Evolutionary conservation across 2,113 vertebrate species (phyloP), one percentile per base, ranked within the genome.

Genomic region (Istiophorus platypterus): DNA sequence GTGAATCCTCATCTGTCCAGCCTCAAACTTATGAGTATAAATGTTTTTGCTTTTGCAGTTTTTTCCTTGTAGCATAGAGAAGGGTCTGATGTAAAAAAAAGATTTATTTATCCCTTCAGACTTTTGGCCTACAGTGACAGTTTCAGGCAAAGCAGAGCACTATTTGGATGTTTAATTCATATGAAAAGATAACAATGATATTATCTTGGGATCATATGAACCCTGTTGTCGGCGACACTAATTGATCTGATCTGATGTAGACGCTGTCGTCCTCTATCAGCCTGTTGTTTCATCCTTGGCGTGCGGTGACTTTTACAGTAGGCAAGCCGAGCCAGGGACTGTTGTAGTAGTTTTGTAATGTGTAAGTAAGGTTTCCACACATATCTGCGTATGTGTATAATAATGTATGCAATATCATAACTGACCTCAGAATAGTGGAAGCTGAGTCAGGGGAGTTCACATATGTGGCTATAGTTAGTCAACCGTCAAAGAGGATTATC

Each of bases 201-300:
- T 75, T 72, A 34, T 72, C 51, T 64, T 11, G 4, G 47, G 7
- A 49, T 78, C 64, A 80, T 18, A 26, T 37, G 54, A 84, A 76
- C 42, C 7, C 29, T 37, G 15, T 24, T 71, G 62, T 80, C 65
- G 42, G 31, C 63, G 56, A 81, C 66, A 41, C 52, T 76, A 52
- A 81, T 79, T 86, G 66, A 73, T 67, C 18, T 61, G 78, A 86
- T 66, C 78, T 59, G 67, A 72, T 73, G 63, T 70, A 59, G 80
- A 76, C 4, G 68, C 80, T 80, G 67, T 86, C 57, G 49, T 59
- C 45, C n/a, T 5, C 10, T 20, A 49, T 89, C 68, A 79, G 63
- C 69, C 37, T 0, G 14, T 26, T 59, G 47, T 49, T 49, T 49
- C 18, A 20, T 47, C 45, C 7, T 6, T 20, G 47, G 47, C 2